A percentile compares a stretch with the other conserved stretches of the same genome.
Conservation (phyloP, 2,113 vertebrate species). For the Pongo abelii region DNA sequence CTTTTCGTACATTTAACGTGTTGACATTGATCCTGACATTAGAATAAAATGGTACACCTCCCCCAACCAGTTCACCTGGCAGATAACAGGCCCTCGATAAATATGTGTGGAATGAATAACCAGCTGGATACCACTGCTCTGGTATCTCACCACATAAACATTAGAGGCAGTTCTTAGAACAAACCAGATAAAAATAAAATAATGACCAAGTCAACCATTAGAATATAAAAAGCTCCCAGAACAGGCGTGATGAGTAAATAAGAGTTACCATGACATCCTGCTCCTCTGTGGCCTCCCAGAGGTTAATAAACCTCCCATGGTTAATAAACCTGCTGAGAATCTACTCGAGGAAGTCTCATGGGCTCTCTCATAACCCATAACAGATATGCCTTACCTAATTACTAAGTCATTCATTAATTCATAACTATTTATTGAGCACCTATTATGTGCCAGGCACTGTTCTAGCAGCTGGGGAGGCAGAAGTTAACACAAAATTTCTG, state of each 20-base stretch:
- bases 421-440: background rate
- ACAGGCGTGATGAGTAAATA: background rate
- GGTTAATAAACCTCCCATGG: no score
- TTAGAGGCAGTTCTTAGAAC: slow-evolving; percentile 20
- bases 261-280: slow-evolving; percentile 11
- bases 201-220: slow-evolving; percentile 31
- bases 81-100: background rate
- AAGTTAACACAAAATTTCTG: background rate
- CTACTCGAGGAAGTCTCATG: background rate
- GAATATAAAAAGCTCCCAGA: background rate
- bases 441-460: background rate
- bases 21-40: background rate
- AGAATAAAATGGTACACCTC: background rate
- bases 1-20: background rate
- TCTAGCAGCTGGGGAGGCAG: background rate
- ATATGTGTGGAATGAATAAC: background rate
- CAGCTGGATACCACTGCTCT: background rate
- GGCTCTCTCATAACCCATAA: background rate
- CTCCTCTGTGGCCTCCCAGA: background rate
- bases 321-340: background rate
- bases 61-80: background rate
- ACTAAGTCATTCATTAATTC: background rate
- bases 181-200: slow-evolving; percentile 13
- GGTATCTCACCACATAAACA: background rate
- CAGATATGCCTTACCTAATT: background rate